Base-by-base conservation (phyloP, 2,797 vertebrate species). In the Propithecus perrieri region DNA sequence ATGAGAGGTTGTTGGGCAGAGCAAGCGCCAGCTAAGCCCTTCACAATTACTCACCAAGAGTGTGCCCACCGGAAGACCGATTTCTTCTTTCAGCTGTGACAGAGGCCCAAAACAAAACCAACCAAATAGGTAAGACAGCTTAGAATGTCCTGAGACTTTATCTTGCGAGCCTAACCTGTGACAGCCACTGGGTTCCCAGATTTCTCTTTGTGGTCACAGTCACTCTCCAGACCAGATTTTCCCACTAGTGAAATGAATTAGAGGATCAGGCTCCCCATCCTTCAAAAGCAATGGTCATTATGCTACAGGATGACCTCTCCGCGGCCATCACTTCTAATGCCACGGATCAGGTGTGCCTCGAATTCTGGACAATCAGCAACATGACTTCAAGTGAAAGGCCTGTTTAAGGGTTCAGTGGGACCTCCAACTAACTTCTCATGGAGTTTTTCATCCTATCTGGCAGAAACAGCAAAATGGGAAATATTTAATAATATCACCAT, bases 281-380 rank as follows among this genome's bases (percentile, higher is more conserved):
- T 63, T 72, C 59, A 12, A 20, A 33, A 83, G 55, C 12, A 33
- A n/a, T 13, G 22, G 30, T 75, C 55, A 13, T 11, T 24, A 38
- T 13, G 24, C 14, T n/a, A 10, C n/a, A 30, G 9, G 35, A 30
- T 26, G 59, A 74, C 17, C 61, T n/a, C 53, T 5, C 2, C 14
- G 38, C 24, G 24, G 50, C 13, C 2, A 48, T 4, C 9, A 38
- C 38, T 17, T 50, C 41, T 33, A 41, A 71, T 1, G 11, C 5
- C 14, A 33, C 0, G 12, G 33, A 50, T 10, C 2, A 13, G 15
- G 22, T 13, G 1, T 3, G 6, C 67, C 84, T 43, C 30, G 41
- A n/a, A 46, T 72, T 87, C 79, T 46, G 30, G 75, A 50, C 9
- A 1, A 20, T 18, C 65, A 35, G 71, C 35, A 35, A 30, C 11